These are phyloP conservation scores for Apostichopus japonicus DNA, from an alignment of 35 echinoderm and acorn worm genomes.

Conservation along the genomic window DNA sequence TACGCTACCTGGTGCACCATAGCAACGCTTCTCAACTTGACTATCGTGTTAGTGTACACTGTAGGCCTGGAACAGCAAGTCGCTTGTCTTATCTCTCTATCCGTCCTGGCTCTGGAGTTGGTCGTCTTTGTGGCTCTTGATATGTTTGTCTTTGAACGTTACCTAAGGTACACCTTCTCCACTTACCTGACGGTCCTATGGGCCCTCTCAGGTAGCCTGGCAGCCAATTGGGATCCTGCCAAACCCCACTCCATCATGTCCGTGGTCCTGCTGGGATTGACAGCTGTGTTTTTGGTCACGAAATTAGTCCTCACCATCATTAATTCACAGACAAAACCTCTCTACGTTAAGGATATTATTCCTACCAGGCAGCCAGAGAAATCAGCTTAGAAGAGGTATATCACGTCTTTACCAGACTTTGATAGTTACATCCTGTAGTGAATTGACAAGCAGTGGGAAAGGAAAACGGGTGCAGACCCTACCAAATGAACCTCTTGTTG, in stretches of 20 bases:
- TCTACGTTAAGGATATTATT: conserved; percentile 15
- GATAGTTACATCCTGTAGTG: no score
- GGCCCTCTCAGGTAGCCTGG: conserved; percentile 71
- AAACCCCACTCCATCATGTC: conserved; percentile 64
- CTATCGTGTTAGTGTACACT: conserved; percentile 69
- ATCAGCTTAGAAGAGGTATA: neutral
- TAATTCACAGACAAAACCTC: conserved; percentile 22
- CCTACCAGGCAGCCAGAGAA: conserved; percentile 8
- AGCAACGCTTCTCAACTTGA: conserved; percentile 83
- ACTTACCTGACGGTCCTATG: conserved; percentile 76
- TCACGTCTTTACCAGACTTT: no score
- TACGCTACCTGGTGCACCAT: conserved; percentile 87
- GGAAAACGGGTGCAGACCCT: no score
- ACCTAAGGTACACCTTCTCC: conserved; percentile 81
- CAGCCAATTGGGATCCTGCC: conserved; percentile 63
- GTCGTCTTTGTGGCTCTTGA: conserved; percentile 80
- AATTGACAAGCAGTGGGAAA: no score
- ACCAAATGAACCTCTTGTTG: no score
- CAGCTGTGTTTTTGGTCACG: conserved; percentile 45
- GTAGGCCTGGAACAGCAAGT: conserved; percentile 31
- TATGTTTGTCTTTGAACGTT: conserved; percentile 67
- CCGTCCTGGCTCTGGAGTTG: conserved; percentile 59
- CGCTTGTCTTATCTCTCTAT: conserved; percentile 63
- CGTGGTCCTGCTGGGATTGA: conserved; percentile 53
- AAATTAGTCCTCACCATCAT: conserved; percentile 51